Base-by-base conservation (phyloP, 2,113 vertebrate species). In the Callionymus lyra region DNA sequence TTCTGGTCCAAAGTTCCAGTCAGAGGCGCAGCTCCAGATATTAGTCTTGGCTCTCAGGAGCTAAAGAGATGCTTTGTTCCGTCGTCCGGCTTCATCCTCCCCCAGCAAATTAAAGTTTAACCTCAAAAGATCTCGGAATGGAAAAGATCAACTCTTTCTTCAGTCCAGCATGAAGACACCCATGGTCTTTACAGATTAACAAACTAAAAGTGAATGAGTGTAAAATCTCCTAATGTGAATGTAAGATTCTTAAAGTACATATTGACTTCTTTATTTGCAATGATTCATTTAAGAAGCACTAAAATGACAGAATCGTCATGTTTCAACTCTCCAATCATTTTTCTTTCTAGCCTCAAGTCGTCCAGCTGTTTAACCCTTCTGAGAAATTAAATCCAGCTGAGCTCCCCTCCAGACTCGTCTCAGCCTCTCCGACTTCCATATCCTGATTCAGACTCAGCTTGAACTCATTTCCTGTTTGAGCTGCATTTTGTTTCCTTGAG, bases 101-200 rank as follows among this genome's bases (percentile, higher is more conserved):
- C 70, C 76, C 46, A 71, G 74, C 77, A 80, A n/a, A 82, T 82
- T 82, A 80, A 55, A 47, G 66, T 54, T 82, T 74, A 82, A 76
- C 79, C 80, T 82, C 62, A 65, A 74, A 72, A 70, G 79, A 78
- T 74, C 76, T 80, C 59, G 3, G 46, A n/a, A 8, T 48, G 62
- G 64, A 75, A 65, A 63, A 65, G 61, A 72, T 72, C 63, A 68
- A 65, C 68, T 70, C 59, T 62, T 55, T 72, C 65, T 76, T 74
- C 74, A 68, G 53, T 55, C 70, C 50, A 76, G 77, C 79, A 60
- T 74, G 68, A 74, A 74, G 65, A 65, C 74, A 63, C 21, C n/a
- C 18, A 6, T 31, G 47, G 37, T 13, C 62, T 65, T 44, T 11
- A 57, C 44, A 52, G 47, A 37, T 4, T 27, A 8, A 27, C 21